phyloP scores from a whole-genome alignment of 2,888 invertebrate genomes.

The Agapetus fuscipes region DNA sequence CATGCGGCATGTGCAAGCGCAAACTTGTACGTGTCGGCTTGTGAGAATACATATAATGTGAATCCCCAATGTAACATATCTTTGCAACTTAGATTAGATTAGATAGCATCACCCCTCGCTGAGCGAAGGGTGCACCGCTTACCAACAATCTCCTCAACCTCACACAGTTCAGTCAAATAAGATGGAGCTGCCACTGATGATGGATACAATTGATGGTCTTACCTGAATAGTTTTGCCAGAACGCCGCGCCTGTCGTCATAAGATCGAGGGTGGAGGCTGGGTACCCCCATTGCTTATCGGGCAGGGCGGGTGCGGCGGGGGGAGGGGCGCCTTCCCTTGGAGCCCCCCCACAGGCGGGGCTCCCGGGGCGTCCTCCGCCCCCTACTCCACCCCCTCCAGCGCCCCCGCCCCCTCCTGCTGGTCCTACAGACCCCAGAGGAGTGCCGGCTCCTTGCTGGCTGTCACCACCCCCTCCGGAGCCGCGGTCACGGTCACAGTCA shows the following conservation, averaged over 20 bases:
- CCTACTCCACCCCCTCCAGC: slow-evolving; percentile 29
- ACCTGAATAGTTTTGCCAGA: slow-evolving; percentile 92
- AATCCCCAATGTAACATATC: too few relatives aligned
- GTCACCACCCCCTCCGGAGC: slow-evolving; percentile 6
- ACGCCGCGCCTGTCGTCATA: slow-evolving; percentile 76
- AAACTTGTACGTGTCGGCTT: too few relatives aligned
- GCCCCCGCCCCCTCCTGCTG: slow-evolving; percentile 14
- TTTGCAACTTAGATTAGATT: too few relatives aligned
- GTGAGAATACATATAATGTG: too few relatives aligned
- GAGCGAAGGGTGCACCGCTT: too few relatives aligned
- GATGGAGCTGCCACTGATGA: too few relatives aligned
- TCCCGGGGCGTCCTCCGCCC: slow-evolving; percentile 34
- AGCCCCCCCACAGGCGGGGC: slow-evolving; percentile 33
- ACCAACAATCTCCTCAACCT: too few relatives aligned
- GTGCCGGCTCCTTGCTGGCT: slow-evolving; percentile 14
- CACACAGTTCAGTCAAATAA: too few relatives aligned
- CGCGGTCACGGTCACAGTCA: slow-evolving; percentile 2
- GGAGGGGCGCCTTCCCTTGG: slow-evolving; percentile 22
- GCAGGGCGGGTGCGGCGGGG: slow-evolving; percentile 32
- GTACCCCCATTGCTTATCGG: slow-evolving; percentile 41
- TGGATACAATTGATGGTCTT: slow-evolving; percentile 33
- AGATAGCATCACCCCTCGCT: too few relatives aligned
- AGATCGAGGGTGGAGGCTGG: slow-evolving; percentile 55
- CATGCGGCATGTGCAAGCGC: too few relatives aligned
- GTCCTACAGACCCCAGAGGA: slow-evolving; percentile 6